Conservation (phyloP, 2,797 vertebrate genomes). For the Limosa lapponica region DNA sequence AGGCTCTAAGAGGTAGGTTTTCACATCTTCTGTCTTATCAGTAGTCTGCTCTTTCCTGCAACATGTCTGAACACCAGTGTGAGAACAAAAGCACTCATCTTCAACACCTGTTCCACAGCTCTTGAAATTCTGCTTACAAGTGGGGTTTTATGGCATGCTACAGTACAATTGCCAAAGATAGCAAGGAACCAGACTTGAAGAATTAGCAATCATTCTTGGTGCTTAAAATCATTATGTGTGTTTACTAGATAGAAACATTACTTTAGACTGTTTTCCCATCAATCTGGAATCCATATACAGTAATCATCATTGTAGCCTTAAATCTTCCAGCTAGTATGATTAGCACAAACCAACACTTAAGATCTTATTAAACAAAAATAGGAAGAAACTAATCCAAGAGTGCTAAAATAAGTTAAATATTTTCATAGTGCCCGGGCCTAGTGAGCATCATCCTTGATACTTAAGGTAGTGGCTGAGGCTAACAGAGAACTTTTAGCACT, state of each 20-base stretch:
- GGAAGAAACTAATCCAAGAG: background rate
- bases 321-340: background rate
- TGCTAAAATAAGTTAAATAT: background rate
- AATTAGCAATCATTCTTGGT: background rate
- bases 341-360: background rate
- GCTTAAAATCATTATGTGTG: background rate
- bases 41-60: background rate
- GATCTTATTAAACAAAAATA: background rate
- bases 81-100: background rate
- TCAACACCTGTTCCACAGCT: background rate
- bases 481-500: background rate
- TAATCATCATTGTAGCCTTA: background rate
- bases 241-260: background rate
- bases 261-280: background rate
- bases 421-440: background rate
- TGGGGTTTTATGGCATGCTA: background rate
- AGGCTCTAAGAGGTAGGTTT: background rate
- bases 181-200: background rate
- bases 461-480: background rate
- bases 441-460: background rate
- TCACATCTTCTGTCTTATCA: background rate
- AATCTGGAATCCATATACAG: background rate
- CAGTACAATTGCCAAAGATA: background rate
- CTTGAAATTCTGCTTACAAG: background rate
- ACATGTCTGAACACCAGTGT: fast-evolving